Percentiles rank a stretch among this genome's conserved stretches.
phyloP scores from a whole-genome alignment of 1,140 invertebrate species.

The Sitobion miscanthi region DNA sequence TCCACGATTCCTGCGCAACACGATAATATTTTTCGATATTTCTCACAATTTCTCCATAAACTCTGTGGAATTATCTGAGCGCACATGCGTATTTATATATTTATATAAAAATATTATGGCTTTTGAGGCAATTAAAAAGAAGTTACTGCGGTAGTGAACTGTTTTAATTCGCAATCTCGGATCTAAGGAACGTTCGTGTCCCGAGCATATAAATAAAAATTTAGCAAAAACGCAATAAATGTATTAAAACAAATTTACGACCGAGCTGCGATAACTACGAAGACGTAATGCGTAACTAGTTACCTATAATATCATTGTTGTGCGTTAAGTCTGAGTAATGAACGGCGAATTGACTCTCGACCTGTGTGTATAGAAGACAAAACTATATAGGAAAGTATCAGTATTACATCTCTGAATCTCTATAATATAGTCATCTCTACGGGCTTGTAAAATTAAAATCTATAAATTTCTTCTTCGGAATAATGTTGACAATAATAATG shows the following conservation, averaged over 20 bases:
- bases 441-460: neutral
- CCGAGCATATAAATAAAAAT: neutral
- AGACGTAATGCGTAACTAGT: neutral
- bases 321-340: neutral
- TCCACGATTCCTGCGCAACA: too few relatives aligned
- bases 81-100: neutral
- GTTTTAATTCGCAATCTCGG: neutral
- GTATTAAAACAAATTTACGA: neutral
- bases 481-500: neutral
- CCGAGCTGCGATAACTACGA: neutral
- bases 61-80: neutral
- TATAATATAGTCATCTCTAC: neutral
- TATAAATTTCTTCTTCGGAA: neutral
- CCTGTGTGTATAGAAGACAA: neutral
- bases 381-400: neutral
- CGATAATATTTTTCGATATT: neutral
- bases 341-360: neutral
- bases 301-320: neutral
- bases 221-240: neutral
- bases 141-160: neutral
- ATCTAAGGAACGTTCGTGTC: neutral
- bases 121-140: neutral
- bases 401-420: neutral
- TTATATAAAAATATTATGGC: neutral
- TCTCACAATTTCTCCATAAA: neutral